These are phyloP conservation scores for Fragum whitleyi DNA, from an alignment of 2,888 invertebrate species.

Conservation along the genomic window DNA sequence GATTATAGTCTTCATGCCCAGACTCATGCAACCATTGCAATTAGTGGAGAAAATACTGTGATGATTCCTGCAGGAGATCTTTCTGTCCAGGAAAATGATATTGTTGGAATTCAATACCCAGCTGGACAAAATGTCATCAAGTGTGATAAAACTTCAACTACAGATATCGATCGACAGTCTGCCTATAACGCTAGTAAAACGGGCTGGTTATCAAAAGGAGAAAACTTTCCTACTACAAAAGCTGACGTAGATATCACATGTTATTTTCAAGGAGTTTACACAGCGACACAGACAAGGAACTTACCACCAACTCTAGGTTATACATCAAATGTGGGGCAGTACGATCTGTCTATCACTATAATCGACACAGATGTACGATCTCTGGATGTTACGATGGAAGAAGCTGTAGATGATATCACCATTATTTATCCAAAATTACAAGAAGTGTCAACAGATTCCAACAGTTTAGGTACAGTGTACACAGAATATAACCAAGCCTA, in stretches of 20 bases:
- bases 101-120: conserved; percentile 70
- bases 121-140: conserved; percentile 50
- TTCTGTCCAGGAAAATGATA: conserved; percentile 62
- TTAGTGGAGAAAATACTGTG: conserved; percentile 40
- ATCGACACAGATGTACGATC: conserved; percentile 38
- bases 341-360: conserved; percentile 52
- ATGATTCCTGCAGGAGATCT: conserved; percentile 47
- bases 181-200: conserved; percentile 31
- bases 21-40: conserved; percentile 52
- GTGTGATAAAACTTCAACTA: conserved; percentile 50
- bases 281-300: conserved; percentile 34
- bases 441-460: conserved; percentile 2
- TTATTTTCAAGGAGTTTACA: conserved; percentile 67
- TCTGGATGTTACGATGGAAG: conserved; percentile 58
- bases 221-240: conserved; percentile 16
- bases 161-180: conserved; percentile 57
- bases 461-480: conserved; percentile 57
- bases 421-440: conserved; percentile 68
- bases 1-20: conserved; percentile 55
- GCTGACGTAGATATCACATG: conserved; percentile 53
- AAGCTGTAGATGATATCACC: conserved; percentile 62
- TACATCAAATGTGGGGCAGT: conserved; percentile 56
- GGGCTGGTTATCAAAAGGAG: conserved; percentile 49
- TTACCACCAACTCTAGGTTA: conserved; percentile 61
- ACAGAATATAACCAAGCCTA: conserved; percentile 60